phyloP scores from a whole-genome alignment of 2,113 vertebrate species.

The Forbesichthys agassizii region DNA sequence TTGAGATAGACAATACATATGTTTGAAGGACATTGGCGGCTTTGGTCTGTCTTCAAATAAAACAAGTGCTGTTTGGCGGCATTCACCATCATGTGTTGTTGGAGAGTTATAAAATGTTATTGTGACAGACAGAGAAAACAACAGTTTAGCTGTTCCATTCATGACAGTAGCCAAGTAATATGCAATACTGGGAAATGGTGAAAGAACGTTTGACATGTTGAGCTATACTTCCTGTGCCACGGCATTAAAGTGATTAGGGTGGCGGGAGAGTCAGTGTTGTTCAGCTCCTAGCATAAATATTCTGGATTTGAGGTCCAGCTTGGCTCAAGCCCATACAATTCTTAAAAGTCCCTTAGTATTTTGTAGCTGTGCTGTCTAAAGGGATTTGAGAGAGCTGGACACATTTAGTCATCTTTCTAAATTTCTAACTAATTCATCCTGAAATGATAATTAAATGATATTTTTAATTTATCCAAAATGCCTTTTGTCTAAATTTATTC shows the following conservation, averaged over 20 bases:
- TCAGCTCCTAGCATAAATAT: too few species aligned
- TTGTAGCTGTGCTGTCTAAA: too few species aligned
- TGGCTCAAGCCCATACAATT: too few species aligned
- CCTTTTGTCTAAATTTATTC: too few species aligned
- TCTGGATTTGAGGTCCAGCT: too few species aligned
- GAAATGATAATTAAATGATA: too few species aligned
- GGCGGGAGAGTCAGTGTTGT: too few species aligned
- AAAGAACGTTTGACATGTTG: constrained; percentile 32
- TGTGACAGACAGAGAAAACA: constrained; percentile 50
- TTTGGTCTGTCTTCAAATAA: constrained; percentile 71
- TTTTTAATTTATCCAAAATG: too few species aligned
- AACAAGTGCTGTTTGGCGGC: constrained; percentile 39
- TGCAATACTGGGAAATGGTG: constrained; percentile 34
- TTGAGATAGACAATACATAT: constrained; percentile 59
- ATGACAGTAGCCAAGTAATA: constrained; percentile 49
- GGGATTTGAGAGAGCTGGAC: too few species aligned
- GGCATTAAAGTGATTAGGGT: neutral
- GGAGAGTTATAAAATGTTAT: constrained; percentile 48
- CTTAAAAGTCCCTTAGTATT: too few species aligned
- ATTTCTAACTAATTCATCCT: too few species aligned
- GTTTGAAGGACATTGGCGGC: constrained; percentile 73
- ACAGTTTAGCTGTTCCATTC: constrained; percentile 36
- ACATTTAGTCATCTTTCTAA: too few species aligned
- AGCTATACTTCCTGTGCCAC: neutral
- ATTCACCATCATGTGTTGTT: constrained; percentile 24